Conservation (phyloP, 2,888 invertebrate species). For the Anorthoa munda region DNA sequence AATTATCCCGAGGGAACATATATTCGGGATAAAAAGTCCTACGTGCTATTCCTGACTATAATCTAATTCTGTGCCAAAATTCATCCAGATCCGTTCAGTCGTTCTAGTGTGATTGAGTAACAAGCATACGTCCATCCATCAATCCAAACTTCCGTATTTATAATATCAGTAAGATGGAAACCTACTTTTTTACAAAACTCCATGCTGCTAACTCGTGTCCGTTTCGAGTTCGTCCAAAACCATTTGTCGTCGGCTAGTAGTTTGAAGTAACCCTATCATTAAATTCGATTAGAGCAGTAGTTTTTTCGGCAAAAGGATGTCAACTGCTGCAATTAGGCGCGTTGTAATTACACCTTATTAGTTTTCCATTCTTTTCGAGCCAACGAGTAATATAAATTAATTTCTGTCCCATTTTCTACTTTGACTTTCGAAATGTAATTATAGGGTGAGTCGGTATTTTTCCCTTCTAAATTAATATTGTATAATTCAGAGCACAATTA, state of each 20-base stretch:
- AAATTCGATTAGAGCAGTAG: slow-evolving; percentile 80
- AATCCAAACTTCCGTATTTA: too few relatives aligned
- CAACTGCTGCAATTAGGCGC: slow-evolving; percentile 84
- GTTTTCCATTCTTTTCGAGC: slow-evolving; percentile 77
- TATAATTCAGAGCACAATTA: slow-evolving; percentile 48
- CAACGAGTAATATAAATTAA: slow-evolving; percentile 81
- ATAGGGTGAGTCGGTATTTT: slow-evolving; percentile 62
- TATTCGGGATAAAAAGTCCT: too few relatives aligned
- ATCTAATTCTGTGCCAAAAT: too few relatives aligned
- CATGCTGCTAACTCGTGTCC: slow-evolving; percentile 5
- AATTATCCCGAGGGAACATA: too few relatives aligned
- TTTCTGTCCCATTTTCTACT: slow-evolving; percentile 76
- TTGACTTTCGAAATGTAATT: slow-evolving; percentile 76
- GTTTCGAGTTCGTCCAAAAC: slow-evolving; percentile 39
- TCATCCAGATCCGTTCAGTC: too few relatives aligned
- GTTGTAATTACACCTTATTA: slow-evolving; percentile 86
- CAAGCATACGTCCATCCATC: too few relatives aligned
- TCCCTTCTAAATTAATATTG: slow-evolving; percentile 50
- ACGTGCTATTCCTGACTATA: too few relatives aligned
- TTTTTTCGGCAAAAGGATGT: slow-evolving; percentile 82
- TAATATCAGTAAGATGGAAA: too few relatives aligned
- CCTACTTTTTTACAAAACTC: not conserved
- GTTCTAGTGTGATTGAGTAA: too few relatives aligned
- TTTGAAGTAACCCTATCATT: slow-evolving; percentile 81
- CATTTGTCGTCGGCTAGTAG: slow-evolving; percentile 43